Base-by-base conservation (phyloP, 2,797 vertebrate genomes). In the Podarcis siculus region DNA sequence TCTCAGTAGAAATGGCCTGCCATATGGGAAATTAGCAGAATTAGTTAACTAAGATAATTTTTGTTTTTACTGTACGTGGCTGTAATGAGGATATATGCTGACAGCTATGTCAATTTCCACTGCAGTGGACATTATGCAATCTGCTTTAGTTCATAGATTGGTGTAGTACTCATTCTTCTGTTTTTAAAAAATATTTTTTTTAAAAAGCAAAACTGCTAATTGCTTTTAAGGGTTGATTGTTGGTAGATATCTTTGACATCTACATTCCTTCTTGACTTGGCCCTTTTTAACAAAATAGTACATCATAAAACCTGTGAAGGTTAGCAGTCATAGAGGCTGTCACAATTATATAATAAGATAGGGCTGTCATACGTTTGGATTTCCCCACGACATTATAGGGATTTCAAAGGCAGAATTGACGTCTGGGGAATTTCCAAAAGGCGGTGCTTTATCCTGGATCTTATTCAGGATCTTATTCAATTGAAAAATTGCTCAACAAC, bases 91-190 rank as follows among this genome's bases (percentile, higher is more conserved):
- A 8, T 0, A 0, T 1, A 61, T n/a, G 9, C 72, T 82, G 92
- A 86, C 90, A 86, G 87, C 87, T 90, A 76, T 80, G 90, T 90
- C 91, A 94, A 90, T 94, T 94, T 89, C 91, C 87, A 78, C 45
- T 13, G 79, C 79, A 78, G 27, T 86, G 85, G 71, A 80, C 84
- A 25, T 84, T 94, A 89, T 25, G 67, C 90, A 90, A n/a, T 21
- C 93, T 90, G 93, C 78, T 85, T 55, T 91, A 64, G 88, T 90
- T 92, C 90, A 72, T 88, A 64, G 92, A 78, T 45, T 88, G 58
- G 72, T 84, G 88, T 91, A 95, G 91, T 86, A 2, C 3, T 19
- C 17, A 15, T 72, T 72, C 27, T 71, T n/a, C 15, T 19, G 32
- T 19, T n/a, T 49, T 78, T 78, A 1, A 23, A 45, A 77, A 77